Conservation (phyloP, 2,113 vertebrate genomes). For the Triplophysa siluroides region DNA sequence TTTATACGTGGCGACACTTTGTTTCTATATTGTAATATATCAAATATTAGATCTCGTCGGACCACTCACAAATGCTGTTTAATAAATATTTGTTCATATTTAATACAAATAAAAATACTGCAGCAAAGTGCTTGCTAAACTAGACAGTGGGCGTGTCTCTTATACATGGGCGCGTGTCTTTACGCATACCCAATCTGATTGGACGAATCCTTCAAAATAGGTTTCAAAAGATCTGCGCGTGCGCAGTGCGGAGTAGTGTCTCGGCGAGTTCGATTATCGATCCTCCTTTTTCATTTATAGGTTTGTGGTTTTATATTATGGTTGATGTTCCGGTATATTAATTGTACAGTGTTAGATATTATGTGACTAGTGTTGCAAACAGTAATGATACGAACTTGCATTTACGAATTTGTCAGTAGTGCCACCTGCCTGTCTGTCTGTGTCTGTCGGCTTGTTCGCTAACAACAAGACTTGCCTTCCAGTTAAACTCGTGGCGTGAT, state of each 20-base stretch:
- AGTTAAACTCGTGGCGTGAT: background rate
- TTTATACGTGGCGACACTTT: too few species aligned
- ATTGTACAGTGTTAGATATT: background rate
- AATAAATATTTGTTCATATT: background rate
- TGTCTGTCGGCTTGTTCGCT: too few species aligned
- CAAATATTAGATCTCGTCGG: too few species aligned
- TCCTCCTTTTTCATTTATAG: background rate
- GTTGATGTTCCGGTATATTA: background rate
- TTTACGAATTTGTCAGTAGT: background rate
- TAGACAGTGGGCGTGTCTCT: background rate
- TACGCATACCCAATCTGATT: constrained; percentile 6
- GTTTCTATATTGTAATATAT: too few species aligned
- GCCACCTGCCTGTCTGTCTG: background rate
- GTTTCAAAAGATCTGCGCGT: background rate
- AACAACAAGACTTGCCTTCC: too few species aligned
- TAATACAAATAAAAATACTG: background rate
- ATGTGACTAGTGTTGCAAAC: background rate
- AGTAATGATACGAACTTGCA: background rate
- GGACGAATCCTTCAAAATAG: background rate
- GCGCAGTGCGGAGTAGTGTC: background rate
- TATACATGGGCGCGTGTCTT: background rate
- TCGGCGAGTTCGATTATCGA: constrained; percentile 10
- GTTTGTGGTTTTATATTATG: background rate
- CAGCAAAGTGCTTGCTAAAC: background rate
- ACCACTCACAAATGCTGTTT: too few species aligned